Conservation (phyloP, 2,797 vertebrate genomes). For the Parauchenoglanis punctatus region DNA sequence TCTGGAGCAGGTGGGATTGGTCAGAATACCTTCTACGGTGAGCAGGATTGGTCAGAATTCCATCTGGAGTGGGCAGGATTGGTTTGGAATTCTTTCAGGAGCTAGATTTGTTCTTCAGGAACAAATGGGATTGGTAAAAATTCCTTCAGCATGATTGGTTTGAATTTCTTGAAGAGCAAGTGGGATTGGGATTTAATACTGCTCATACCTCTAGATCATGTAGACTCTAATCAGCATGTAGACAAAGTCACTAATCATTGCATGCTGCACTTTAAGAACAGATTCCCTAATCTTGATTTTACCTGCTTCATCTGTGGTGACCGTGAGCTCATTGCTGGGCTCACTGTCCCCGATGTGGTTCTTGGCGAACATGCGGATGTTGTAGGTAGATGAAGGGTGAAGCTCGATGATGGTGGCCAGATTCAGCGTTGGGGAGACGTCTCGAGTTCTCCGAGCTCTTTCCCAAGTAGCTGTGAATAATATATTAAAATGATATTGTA, state of each 20-base stretch:
- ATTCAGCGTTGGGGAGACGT: constrained; percentile 96
- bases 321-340: constrained; percentile 97
- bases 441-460: constrained; percentile 97
- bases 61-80: background rate
- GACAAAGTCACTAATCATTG: background rate
- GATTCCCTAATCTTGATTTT: constrained; percentile 5
- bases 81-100: background rate
- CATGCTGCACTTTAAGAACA: background rate
- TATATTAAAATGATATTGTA: background rate
- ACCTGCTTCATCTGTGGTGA: constrained; percentile 98
- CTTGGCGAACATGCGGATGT: constrained; percentile 98
- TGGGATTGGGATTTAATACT: background rate
- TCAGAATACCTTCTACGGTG: background rate
- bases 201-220: background rate
- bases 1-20: background rate
- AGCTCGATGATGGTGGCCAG: constrained; percentile 99
- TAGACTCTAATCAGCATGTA: background rate
- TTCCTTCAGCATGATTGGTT: background rate
- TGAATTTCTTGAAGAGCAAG: background rate
- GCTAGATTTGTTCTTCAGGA: background rate
- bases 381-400: constrained; percentile 97
- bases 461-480: constrained; percentile 89
- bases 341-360: constrained; percentile 97
- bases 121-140: background rate
- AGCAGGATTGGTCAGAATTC: background rate